phyloP scores from a whole-genome alignment of 1,140 invertebrate genomes.

The Glossosoma conforme region DNA sequence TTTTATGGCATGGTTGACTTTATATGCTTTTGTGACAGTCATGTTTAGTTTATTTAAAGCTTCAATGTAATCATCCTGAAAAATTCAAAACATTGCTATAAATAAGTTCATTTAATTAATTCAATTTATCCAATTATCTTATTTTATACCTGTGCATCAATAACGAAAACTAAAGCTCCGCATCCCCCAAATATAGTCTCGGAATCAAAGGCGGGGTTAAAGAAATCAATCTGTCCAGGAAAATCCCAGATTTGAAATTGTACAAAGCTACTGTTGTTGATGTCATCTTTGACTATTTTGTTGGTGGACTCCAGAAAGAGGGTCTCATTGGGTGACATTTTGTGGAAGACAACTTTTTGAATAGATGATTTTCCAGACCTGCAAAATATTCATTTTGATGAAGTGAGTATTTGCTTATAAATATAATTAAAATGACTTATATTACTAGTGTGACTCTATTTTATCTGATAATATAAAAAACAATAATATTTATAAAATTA shows the following conservation, averaged over 20 bases:
- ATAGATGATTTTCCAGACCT: constrained; percentile 99
- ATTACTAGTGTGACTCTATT: too few species aligned
- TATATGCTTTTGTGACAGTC: constrained; percentile 92
- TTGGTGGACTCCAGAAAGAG: constrained; percentile 98
- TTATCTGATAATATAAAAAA: too few species aligned
- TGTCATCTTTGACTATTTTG: constrained; percentile 97
- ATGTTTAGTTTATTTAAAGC: constrained; percentile 88
- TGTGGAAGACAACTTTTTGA: constrained; percentile 99
- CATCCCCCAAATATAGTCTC: constrained; percentile 93
- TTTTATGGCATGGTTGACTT: constrained; percentile 93
- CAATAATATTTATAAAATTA: too few species aligned
- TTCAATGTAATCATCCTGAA: constrained; percentile 93
- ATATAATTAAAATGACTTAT: constrained; percentile 2
- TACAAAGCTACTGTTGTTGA: constrained; percentile 95
- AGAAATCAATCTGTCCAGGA: constrained; percentile 97
- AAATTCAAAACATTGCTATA: too few species aligned
- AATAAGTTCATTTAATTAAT: constrained; percentile 1
- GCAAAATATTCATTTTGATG: too few species aligned
- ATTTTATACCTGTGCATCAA: constrained; percentile 85
- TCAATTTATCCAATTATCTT: constrained; percentile 4
- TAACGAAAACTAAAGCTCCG: constrained; percentile 97
- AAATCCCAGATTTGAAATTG: constrained; percentile 99
- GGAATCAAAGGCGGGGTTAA: constrained; percentile 93
- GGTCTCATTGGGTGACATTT: constrained; percentile 99
- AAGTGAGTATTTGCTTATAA: too few species aligned